Percentiles rank a stretch among this genome's conserved stretches.
Evolutionary conservation across 2,888 invertebrate genomes (phyloP).

Genomic region (Stictocephala bisonia): DNA sequence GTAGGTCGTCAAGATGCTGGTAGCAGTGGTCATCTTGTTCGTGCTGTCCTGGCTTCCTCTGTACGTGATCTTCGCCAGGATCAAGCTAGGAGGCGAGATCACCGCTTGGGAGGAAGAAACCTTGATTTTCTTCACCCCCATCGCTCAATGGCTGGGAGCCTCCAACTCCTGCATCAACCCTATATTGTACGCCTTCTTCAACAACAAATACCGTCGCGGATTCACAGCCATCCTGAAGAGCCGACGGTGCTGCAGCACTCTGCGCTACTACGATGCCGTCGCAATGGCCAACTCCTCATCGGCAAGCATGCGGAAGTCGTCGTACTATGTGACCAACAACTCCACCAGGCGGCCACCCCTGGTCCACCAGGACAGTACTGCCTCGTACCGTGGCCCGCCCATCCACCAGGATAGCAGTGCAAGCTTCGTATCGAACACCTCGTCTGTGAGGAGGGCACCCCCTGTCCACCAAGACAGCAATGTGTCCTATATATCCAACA

Average conservation of each 20-base stretch:
- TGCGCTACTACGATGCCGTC: constrained; percentile 88
- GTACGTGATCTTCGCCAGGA: constrained; percentile 88
- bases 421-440: constrained; percentile 75
- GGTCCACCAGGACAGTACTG: constrained; percentile 67
- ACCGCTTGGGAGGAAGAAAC: constrained; percentile 84
- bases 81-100: constrained; percentile 83
- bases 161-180: constrained; percentile 97
- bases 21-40: constrained; percentile 92
- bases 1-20: constrained; percentile 95
- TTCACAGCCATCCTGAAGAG: constrained; percentile 90
- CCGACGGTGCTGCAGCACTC: constrained; percentile 84
- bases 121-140: constrained; percentile 82
- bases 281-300: constrained; percentile 84
- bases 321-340: constrained; percentile 81
- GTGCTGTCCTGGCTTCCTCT: constrained; percentile 93
- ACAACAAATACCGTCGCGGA: constrained; percentile 91
- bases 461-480: constrained; percentile 68
- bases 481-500: constrained; percentile 75
- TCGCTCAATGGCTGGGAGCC: constrained; percentile 93
- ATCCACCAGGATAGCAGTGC: constrained; percentile 68
- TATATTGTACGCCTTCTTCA: constrained; percentile 91
- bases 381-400: constrained; percentile 70
- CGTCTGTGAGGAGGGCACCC: constrained; percentile 66
- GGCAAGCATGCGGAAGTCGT: constrained; percentile 81
- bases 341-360: constrained; percentile 70